Conservation (phyloP, 1,140 invertebrate genomes). For the Euschistus heros region DNA sequence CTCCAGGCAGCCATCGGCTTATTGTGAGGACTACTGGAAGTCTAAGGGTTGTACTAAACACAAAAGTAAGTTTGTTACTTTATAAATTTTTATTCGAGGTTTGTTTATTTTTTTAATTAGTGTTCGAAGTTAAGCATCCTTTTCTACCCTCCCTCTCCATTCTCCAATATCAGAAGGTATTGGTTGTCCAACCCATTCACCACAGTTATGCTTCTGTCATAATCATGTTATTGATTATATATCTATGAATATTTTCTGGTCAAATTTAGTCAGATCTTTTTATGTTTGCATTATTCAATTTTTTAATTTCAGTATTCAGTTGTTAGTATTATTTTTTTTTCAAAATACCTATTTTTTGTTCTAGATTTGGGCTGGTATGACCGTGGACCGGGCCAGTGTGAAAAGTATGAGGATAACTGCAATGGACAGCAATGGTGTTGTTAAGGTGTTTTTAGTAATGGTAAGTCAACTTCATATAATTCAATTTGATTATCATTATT, state of each 20-base stretch:
- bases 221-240: too few species aligned
- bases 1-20: conserved; percentile 47
- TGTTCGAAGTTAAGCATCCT: too few species aligned
- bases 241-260: too few species aligned
- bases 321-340: too few species aligned
- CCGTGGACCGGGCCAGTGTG: conserved; percentile 68
- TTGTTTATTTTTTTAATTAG: too few species aligned
- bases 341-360: conserved; percentile 25
- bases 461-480: conserved; percentile 36
- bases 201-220: too few species aligned
- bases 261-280: too few species aligned
- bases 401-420: conserved; percentile 84
- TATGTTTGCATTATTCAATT: too few species aligned
- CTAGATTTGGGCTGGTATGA: conserved; percentile 82
- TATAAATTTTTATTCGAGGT: conserved; percentile 3
- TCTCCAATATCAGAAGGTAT: too few species aligned
- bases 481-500: not conserved
- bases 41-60: conserved; percentile 81
- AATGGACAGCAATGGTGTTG: conserved; percentile 66
- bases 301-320: too few species aligned
- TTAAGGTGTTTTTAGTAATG: conserved; percentile 78
- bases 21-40: conserved; percentile 81
- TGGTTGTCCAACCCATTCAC: too few species aligned
- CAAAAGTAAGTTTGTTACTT: conserved; percentile 49
- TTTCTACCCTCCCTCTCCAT: too few species aligned